phyloP scores from a whole-genome alignment of 2,888 invertebrate genomes.

The Dynastes hyllus region DNA sequence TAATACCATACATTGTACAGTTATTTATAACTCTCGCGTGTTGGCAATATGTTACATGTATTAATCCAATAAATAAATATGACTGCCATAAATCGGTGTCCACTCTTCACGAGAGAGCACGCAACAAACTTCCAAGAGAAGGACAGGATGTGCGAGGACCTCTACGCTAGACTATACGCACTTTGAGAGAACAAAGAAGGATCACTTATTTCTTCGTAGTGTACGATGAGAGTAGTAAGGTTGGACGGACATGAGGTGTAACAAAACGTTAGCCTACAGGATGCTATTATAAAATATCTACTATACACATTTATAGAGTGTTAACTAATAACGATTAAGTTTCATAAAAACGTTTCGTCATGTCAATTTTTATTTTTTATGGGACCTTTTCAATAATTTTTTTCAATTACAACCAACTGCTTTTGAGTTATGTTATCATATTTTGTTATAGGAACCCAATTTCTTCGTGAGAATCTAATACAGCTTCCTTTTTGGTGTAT shows the following conservation, averaged over 20 bases:
- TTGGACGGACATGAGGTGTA: neutral
- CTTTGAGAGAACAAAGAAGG: constrained; percentile 39
- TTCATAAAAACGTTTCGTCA: no score
- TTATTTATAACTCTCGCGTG: constrained; percentile 72
- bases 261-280: no score
- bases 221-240: neutral
- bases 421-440: no score
- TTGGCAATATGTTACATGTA: constrained; percentile 73
- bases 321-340: no score
- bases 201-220: neutral
- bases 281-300: no score
- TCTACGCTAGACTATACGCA: constrained; percentile 55
- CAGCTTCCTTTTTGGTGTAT: no score
- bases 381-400: no score
- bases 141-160: constrained; percentile 48
- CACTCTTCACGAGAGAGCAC: constrained; percentile 48
- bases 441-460: no score
- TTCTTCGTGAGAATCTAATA: no score
- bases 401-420: no score
- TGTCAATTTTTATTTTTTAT: no score
- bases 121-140: constrained; percentile 20
- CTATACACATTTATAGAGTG: no score
- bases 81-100: constrained; percentile 71
- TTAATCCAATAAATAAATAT: constrained; percentile 73
- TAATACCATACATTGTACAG: constrained; percentile 71